Percentiles rank a stretch among this genome's conserved stretches.
phyloP scores from a whole-genome alignment of 2,888 invertebrate species.

The Spisula solida region DNA sequence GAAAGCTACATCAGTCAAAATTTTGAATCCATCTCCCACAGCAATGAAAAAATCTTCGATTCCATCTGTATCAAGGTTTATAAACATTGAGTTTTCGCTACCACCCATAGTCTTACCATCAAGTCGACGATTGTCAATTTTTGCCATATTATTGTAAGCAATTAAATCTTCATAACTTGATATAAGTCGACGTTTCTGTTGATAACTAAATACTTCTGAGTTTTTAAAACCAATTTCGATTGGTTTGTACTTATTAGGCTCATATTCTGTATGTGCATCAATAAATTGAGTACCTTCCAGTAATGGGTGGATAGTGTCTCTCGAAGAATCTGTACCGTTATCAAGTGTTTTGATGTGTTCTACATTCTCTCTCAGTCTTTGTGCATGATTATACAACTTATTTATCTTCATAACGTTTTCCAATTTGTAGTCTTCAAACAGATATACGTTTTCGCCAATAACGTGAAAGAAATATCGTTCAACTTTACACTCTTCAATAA shows the following conservation, averaged over 20 bases:
- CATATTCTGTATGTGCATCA: constrained; percentile 34
- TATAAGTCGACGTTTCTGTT: constrained; percentile 7
- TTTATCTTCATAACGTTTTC: background rate
- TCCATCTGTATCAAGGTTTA: background rate
- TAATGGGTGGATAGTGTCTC: constrained; percentile 9
- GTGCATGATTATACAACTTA: constrained; percentile 22
- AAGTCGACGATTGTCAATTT: constrained; percentile 20
- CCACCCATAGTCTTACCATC: background rate
- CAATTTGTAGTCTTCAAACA: constrained; percentile 24
- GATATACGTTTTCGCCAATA: constrained; percentile 6
- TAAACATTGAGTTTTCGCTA: background rate
- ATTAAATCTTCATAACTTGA: constrained; percentile 43
- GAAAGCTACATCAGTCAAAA: background rate
- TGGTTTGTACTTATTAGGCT: background rate
- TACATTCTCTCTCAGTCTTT: background rate
- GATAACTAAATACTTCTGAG: constrained; percentile 27
- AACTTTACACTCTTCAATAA: constrained; percentile 36
- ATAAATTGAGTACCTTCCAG: constrained; percentile 35
- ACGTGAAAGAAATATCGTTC: constrained; percentile 26
- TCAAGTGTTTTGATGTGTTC: background rate
- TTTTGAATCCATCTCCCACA: constrained; percentile 8
- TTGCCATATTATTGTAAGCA: background rate
- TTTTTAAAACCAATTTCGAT: constrained; percentile 25
- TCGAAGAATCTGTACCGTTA: background rate
- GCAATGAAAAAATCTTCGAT: background rate